Evolutionary conservation across 2,888 invertebrate genomes (phyloP), one percentile per base, ranked within the genome.

Genomic region (Cataglyphis altisquamis): DNA sequence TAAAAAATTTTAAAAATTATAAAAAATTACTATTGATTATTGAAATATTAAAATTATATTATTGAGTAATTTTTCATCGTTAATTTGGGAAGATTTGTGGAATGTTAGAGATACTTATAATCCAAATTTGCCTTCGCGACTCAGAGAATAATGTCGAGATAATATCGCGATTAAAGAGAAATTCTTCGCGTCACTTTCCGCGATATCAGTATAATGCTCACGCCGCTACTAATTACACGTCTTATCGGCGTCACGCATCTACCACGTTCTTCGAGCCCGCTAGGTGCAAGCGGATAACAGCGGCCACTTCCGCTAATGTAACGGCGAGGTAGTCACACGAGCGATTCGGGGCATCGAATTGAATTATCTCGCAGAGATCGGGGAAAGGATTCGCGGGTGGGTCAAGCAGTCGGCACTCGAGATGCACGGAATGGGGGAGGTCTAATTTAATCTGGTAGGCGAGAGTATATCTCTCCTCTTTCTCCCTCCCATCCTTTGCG

Each of bases 381-480:
- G 8, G 60, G 45, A 52, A 72, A 67, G 45, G 45, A 18, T 18
- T 85, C 57, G 83, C 62, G 83, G 41, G 64, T 60, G 81, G 75
- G 74, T 83, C 83, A 84, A 78, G 48, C 67, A 68, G 67, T 77
- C 45, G 39, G n/a, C 9, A 75, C 10, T 67, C 39, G 41, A 48
- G 74, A 66, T 67, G 57, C 83, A 52, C 32, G 45, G 45, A 64
- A 77, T 67, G 52, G 52, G 6, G 9, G 52, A 62, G 72, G 70
- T 52, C 70, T 87, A 88, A 88, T 89, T 88, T 64, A 83, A 89
- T 89, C 88, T 85, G 29, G 63, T 66, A 84, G 84, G 41, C 80
- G 77, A 77, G 66, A 63, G 39, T 55, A 25, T 52, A n/a, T 15
- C 36, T 15, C 8, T 21, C 15, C 52, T 12, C 6, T 1, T 0